phyloP scores from a whole-genome alignment of 2,888 invertebrate species.

The Podabrus alpinus region DNA sequence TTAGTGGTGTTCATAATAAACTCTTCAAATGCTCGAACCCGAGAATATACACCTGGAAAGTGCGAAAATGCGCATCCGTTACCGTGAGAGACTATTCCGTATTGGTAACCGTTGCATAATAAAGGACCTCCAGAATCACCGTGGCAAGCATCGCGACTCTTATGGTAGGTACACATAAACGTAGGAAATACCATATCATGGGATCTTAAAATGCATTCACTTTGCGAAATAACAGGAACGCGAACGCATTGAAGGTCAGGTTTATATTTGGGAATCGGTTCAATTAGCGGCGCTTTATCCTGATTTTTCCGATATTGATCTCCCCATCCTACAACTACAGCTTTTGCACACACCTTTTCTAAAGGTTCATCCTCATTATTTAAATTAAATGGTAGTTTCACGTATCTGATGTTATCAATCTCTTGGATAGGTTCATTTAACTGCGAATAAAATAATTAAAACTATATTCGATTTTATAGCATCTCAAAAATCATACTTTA shows the following conservation, averaged over 20 bases:
- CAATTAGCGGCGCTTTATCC: rapidly evolving
- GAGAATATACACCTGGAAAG: background rate
- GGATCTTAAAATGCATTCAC: background rate
- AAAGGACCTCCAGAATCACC: constrained; percentile 15
- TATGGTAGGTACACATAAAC: background rate
- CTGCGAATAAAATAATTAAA: background rate
- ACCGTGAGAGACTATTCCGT: constrained; percentile 7
- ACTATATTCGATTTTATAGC: background rate
- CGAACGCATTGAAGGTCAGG: background rate
- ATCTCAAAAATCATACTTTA: background rate
- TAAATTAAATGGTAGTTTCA: background rate
- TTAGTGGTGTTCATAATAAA: background rate
- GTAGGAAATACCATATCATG: rapidly evolving
- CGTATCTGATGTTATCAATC: background rate
- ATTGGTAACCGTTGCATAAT: constrained; percentile 10
- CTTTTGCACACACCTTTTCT: background rate
- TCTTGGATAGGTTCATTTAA: background rate
- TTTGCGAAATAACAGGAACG: background rate
- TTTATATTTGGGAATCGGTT: background rate
- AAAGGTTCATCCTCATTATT: rapidly evolving
- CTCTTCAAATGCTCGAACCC: background rate
- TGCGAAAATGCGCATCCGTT: background rate
- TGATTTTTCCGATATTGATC: background rate
- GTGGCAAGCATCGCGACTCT: background rate
- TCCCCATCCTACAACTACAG: background rate